Conservation (phyloP, 2,888 invertebrate species). For the Drosophila subsilvestris region DNA sequence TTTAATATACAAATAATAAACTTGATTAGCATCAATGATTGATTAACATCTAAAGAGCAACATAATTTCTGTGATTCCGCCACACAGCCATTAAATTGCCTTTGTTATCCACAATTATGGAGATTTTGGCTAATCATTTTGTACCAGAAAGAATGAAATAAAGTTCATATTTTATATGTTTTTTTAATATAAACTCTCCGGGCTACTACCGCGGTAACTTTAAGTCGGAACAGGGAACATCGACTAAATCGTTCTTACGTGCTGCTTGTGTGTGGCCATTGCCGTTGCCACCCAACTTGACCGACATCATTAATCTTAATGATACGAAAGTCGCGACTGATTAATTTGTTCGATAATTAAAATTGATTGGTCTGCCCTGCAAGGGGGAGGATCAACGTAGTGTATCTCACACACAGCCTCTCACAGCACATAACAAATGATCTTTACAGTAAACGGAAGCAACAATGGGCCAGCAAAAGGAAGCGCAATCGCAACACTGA, state of each 20-base stretch:
- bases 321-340: constrained; percentile 78
- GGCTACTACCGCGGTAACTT: background rate
- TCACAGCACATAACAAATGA: constrained; percentile 61
- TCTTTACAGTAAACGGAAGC: constrained; percentile 72
- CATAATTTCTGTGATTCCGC: background rate
- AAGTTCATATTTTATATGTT: too few relatives aligned
- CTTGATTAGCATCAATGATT: background rate
- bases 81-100: background rate
- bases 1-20: too few relatives aligned
- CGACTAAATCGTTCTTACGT: background rate
- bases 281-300: constrained; percentile 69
- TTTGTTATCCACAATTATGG: too few relatives aligned
- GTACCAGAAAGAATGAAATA: too few relatives aligned
- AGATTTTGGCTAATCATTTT: background rate
- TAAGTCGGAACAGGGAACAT: background rate
- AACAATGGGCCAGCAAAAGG: constrained; percentile 42
- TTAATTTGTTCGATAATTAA: constrained; percentile 79
- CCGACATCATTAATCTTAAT: constrained; percentile 76
- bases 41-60: background rate
- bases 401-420: too few relatives aligned
- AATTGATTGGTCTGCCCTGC: constrained; percentile 67
- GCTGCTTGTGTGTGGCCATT: constrained; percentile 26
- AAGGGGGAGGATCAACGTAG: constrained; percentile 1
- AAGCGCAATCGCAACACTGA: constrained; percentile 40
- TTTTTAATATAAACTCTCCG: too few relatives aligned